A percentile compares a stretch with the other conserved stretches of the same genome.
Conservation (phyloP, 2,888 invertebrate species). For the Eupithecia centaureata region DNA sequence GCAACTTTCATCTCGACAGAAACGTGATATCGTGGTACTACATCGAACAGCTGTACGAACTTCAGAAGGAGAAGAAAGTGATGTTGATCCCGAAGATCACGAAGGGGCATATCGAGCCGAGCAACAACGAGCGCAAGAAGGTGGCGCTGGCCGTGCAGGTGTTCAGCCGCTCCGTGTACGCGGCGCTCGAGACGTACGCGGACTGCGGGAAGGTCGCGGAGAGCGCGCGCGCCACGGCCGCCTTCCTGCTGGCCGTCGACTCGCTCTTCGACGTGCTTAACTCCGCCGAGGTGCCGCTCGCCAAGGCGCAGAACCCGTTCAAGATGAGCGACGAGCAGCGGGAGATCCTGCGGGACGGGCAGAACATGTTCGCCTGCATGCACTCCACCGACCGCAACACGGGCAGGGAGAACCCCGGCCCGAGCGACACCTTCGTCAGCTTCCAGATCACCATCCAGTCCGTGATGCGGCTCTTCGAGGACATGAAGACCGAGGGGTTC, state of each 20-base stretch:
- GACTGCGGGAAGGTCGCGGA: slow-evolving; percentile 39
- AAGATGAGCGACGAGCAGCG: slow-evolving; percentile 43
- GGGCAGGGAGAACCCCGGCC: slow-evolving; percentile 43
- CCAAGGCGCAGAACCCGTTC: slow-evolving; percentile 39
- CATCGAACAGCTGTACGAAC: slow-evolving; percentile 39
- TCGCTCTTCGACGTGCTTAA: slow-evolving; percentile 46
- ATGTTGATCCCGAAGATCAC: slow-evolving; percentile 45
- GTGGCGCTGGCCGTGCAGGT: slow-evolving; percentile 41
- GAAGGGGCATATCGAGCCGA: slow-evolving; percentile 42
- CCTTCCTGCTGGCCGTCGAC: slow-evolving; percentile 43
- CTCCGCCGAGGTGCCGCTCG: slow-evolving; percentile 27
- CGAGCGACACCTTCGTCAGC: slow-evolving; percentile 45
- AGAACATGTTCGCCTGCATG: slow-evolving; percentile 46
- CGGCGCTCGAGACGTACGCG: slow-evolving; percentile 41
- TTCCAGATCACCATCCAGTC: slow-evolving; percentile 49
- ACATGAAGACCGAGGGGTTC: slow-evolving; percentile 39
- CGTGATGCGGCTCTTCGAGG: slow-evolving; percentile 44
- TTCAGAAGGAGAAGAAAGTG: slow-evolving; percentile 40
- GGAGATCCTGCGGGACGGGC: slow-evolving; percentile 41
- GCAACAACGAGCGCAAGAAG: slow-evolving; percentile 43
- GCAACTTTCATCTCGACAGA: slow-evolving; percentile 43
- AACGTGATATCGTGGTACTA: slow-evolving; percentile 32
- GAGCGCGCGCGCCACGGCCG: slow-evolving; percentile 39
- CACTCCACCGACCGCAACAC: slow-evolving; percentile 44
- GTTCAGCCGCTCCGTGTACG: slow-evolving; percentile 45